Evolutionary conservation across 2,797 vertebrate genomes (phyloP).

Genomic region (Synaphobranchus kaupii): DNA sequence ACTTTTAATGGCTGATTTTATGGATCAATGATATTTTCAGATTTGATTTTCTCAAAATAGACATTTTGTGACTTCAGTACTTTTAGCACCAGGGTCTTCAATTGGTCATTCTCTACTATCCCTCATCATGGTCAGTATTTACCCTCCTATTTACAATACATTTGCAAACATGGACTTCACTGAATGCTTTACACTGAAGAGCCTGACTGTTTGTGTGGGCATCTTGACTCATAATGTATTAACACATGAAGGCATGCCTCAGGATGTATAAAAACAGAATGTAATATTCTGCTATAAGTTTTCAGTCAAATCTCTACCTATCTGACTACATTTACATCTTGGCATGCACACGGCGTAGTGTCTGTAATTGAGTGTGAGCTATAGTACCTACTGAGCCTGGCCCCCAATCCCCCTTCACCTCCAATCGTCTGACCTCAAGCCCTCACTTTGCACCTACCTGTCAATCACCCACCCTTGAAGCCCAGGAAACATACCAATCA

Average conservation of each 20-base stretch:
- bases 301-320: neutral
- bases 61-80: too few relatives aligned
- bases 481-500: neutral
- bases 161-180: neutral
- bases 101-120: neutral
- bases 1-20: too few relatives aligned
- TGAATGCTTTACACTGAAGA: neutral
- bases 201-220: neutral
- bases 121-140: neutral
- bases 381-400: neutral
- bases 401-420: neutral
- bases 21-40: too few relatives aligned
- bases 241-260: neutral
- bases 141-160: neutral
- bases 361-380: neutral
- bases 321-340: neutral
- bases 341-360: neutral
- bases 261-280: neutral
- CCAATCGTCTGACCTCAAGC: neutral
- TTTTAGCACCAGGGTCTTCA: too few relatives aligned
- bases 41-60: too few relatives aligned
- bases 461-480: conserved; percentile 4
- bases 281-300: neutral
- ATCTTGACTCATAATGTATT: neutral
- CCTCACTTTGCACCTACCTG: neutral